Conservation (phyloP, 1,140 invertebrate genomes). For the Ceratosolen solmsi region DNA sequence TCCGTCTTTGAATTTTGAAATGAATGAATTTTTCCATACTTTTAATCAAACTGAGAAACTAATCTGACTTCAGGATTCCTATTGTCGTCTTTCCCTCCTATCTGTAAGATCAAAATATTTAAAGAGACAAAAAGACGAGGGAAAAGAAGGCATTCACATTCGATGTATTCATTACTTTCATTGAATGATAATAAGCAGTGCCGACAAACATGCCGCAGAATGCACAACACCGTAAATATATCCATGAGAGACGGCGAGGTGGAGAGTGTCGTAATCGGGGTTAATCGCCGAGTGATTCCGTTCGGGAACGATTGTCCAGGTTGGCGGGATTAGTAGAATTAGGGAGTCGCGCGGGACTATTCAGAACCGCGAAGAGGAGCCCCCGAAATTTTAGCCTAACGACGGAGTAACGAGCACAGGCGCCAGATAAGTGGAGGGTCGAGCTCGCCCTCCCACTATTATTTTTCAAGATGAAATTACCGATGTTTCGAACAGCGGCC, state of each 20-base stretch:
- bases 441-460: slow-evolving; percentile 23
- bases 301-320: slow-evolving; percentile 53
- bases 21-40: too few species aligned
- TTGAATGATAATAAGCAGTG: neutral
- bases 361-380: neutral
- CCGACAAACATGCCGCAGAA: neutral
- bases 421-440: slow-evolving; percentile 64
- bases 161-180: neutral
- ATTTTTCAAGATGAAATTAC: slow-evolving; percentile 50
- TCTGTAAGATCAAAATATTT: neutral
- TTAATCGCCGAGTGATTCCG: slow-evolving; percentile 57
- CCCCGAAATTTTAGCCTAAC: slow-evolving; percentile 39
- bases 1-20: too few species aligned
- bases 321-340: slow-evolving; percentile 47
- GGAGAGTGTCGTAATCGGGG: slow-evolving; percentile 38
- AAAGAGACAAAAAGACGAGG: neutral
- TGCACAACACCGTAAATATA: too few species aligned
- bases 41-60: too few species aligned
- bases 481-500: neutral
- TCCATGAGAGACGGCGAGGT: too few species aligned
- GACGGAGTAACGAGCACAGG: slow-evolving; percentile 56
- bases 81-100: too few species aligned
- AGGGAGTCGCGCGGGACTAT: slow-evolving; percentile 45
- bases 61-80: too few species aligned
- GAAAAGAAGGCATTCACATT: neutral